Percentiles rank a stretch among this genome's conserved stretches.
phyloP scores from a whole-genome alignment of 2,113 vertebrate species.

The Athene noctua region DNA sequence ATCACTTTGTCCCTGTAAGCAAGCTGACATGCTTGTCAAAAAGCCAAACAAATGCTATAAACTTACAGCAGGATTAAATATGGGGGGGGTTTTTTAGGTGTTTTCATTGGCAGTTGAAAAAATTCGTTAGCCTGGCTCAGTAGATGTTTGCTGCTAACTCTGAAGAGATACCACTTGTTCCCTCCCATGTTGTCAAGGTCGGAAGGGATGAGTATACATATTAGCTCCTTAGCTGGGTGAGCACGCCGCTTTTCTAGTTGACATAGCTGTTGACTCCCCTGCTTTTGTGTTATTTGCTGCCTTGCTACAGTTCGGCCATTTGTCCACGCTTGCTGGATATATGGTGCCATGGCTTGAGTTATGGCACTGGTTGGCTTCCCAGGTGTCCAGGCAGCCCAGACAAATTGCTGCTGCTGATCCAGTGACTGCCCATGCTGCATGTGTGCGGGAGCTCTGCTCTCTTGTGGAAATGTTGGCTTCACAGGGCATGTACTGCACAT shows the following conservation, averaged over 20 bases:
- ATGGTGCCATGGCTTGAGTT: not conserved
- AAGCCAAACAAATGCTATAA: not conserved
- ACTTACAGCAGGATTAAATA: not conserved
- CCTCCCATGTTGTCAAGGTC: fast-evolving
- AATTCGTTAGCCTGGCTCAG: not conserved
- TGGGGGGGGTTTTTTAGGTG: no score
- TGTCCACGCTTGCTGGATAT: not conserved
- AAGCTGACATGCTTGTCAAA: not conserved
- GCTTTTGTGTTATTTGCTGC: not conserved
- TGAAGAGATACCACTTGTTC: not conserved
- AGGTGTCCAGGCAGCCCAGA: not conserved
- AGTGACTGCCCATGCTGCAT: fast-evolving
- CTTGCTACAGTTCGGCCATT: not conserved
- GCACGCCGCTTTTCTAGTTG: not conserved
- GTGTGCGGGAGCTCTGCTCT: not conserved
- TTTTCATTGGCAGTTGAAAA: not conserved
- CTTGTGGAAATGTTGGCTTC: not conserved
- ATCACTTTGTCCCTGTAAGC: not conserved
- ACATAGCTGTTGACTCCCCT: fast-evolving
- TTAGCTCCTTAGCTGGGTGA: not conserved
- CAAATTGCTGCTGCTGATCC: not conserved
- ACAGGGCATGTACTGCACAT: fast-evolving
- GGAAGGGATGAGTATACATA: not conserved
- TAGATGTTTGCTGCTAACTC: slow-evolving; percentile 3
- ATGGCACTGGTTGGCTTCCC: not conserved